A percentile compares a stretch with the other conserved stretches of the same genome.
phyloP scores from a whole-genome alignment of 2,888 invertebrate genomes.

The Tribolium freemani region DNA sequence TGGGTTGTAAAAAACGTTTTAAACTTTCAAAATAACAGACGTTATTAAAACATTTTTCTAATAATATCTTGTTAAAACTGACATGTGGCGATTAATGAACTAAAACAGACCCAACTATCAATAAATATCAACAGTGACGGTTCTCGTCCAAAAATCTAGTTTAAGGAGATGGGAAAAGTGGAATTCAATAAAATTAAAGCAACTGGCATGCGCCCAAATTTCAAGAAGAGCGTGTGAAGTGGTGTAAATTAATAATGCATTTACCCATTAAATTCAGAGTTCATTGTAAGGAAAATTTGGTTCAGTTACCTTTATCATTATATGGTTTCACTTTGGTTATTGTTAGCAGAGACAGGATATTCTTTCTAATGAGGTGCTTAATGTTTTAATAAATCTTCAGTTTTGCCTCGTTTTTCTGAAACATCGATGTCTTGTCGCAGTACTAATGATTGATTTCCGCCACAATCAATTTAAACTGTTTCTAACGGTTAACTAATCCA shows the following conservation, averaged over 20 bases:
- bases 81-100: no score
- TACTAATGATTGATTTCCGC: no score
- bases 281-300: constrained; percentile 12
- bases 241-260: background rate
- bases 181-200: background rate
- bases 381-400: background rate
- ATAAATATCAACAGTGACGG: no score
- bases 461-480: no score
- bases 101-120: no score
- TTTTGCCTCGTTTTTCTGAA: background rate
- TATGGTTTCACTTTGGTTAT: constrained; percentile 1
- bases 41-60: no score
- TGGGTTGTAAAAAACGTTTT: no score
- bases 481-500: no score
- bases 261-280: constrained; percentile 1
- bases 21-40: no score
- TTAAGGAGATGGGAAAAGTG: background rate
- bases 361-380: background rate
- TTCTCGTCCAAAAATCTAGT: no score
- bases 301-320: constrained; percentile 3
- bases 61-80: no score
- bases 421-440: no score
- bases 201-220: background rate
- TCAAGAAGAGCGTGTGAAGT: constrained; percentile 19
- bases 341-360: background rate